Evolutionary conservation across 1,140 invertebrate species (phyloP).

Genomic region (Bombus confusus): DNA sequence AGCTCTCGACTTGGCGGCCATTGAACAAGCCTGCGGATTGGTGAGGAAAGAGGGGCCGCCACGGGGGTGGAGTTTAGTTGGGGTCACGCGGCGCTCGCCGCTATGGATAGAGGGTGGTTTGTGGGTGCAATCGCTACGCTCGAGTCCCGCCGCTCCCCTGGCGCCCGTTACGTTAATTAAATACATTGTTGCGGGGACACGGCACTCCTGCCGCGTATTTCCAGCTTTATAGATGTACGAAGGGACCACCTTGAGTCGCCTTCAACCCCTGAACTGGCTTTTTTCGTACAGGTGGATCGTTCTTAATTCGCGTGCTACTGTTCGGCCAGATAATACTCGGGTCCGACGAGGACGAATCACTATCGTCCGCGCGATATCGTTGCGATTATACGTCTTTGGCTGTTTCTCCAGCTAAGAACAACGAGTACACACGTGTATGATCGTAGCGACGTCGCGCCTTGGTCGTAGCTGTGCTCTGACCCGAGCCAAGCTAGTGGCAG

Average conservation of each 20-base stretch:
- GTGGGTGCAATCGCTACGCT: slow-evolving; percentile 78
- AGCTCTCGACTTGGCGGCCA: slow-evolving; percentile 75
- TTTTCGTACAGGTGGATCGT: neutral
- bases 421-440: too few relatives aligned
- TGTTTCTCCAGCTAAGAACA: too few relatives aligned
- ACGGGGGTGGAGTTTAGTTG: slow-evolving; percentile 61
- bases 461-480: too few relatives aligned
- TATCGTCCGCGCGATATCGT: too few relatives aligned
- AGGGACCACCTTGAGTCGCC: slow-evolving; percentile 65
- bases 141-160: slow-evolving; percentile 74
- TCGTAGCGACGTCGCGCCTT: too few relatives aligned
- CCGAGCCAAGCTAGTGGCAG: too few relatives aligned
- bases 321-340: too few relatives aligned
- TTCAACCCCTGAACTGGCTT: neutral
- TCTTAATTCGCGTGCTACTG: too few relatives aligned
- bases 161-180: slow-evolving; percentile 83
- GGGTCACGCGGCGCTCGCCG: slow-evolving; percentile 61
- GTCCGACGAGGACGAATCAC: too few relatives aligned
- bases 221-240: slow-evolving; percentile 73
- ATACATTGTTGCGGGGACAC: slow-evolving; percentile 83
- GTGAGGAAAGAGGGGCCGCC: slow-evolving; percentile 53
- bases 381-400: too few relatives aligned
- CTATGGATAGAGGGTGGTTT: slow-evolving; percentile 73
- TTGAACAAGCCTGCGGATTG: slow-evolving; percentile 71
- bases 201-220: slow-evolving; percentile 70